These are phyloP conservation scores for Drosophila pegasa DNA, from an alignment of 2,888 invertebrate genomes.

Conservation along the genomic window DNA sequence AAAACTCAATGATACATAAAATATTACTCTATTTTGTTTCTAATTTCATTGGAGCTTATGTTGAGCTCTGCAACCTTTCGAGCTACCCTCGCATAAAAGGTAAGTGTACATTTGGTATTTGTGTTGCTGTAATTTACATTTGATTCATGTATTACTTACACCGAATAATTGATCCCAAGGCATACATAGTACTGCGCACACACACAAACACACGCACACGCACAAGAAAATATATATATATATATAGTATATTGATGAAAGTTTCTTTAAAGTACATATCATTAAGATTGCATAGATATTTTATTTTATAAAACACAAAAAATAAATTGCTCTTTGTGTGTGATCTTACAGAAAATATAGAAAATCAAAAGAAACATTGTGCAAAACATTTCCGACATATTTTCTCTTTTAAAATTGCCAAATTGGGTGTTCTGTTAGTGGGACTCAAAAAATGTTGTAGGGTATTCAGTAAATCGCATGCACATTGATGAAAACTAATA, in stretches of 20 bases:
- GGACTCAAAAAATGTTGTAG: slow-evolving; percentile 1
- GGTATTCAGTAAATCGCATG: slow-evolving; percentile 32
- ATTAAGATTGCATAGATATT: slow-evolving; percentile 45
- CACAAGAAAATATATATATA: slow-evolving; percentile 53
- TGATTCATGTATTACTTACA: slow-evolving; percentile 89
- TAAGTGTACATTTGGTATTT: slow-evolving; percentile 21
- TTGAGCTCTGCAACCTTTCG: not conserved
- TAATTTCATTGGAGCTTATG: not conserved
- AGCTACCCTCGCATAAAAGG: slow-evolving; percentile 5
- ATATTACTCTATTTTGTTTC: slow-evolving; percentile 13
- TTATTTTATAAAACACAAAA: slow-evolving; percentile 28
- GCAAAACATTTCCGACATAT: slow-evolving; percentile 43
- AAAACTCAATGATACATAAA: not conserved
- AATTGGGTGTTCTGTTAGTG: slow-evolving; percentile 26
- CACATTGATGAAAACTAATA: slow-evolving; percentile 37
- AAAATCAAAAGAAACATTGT: slow-evolving; percentile 13
- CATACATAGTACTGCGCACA: slow-evolving; percentile 91
- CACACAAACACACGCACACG: slow-evolving; percentile 42
- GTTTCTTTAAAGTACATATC: slow-evolving; percentile 59
- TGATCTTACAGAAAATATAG: not conserved
- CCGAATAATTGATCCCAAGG: slow-evolving; percentile 94
- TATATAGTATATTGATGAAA: slow-evolving; percentile 58
- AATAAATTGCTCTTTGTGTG: slow-evolving; percentile 2
- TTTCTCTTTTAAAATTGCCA: slow-evolving; percentile 5
- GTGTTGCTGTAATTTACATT: slow-evolving; percentile 22